phyloP scores from a whole-genome alignment of 2,888 invertebrate genomes.

The Bombyx huttoni region DNA sequence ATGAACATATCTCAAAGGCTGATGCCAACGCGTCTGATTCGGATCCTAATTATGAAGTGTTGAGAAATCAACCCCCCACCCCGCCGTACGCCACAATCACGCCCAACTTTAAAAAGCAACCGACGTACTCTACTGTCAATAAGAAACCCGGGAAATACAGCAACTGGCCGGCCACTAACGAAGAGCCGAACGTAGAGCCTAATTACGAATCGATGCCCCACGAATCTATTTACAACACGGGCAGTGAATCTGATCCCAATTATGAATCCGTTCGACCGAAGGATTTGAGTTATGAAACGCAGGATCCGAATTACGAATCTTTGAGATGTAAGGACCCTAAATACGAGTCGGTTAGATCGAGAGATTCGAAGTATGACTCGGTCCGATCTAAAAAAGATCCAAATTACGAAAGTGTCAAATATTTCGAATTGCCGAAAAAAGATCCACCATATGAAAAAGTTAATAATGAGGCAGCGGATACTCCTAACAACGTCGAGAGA shows the following conservation, averaged over 20 bases:
- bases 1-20: conserved; percentile 75
- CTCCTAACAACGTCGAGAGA: conserved; percentile 31
- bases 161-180: conserved; percentile 67
- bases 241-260: conserved; percentile 82
- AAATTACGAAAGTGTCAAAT: conserved; percentile 87
- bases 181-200: conserved; percentile 75
- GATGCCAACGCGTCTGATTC: conserved; percentile 71
- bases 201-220: conserved; percentile 84
- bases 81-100: conserved; percentile 64
- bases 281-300: conserved; percentile 79
- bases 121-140: conserved; percentile 71
- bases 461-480: conserved; percentile 34
- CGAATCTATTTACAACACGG: conserved; percentile 75
- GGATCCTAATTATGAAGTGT: conserved; percentile 86
- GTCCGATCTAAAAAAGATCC: conserved; percentile 76
- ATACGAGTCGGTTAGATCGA: conserved; percentile 63
- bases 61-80: conserved; percentile 71
- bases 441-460: conserved; percentile 81
- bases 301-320: conserved; percentile 79
- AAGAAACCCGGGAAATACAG: conserved; percentile 66
- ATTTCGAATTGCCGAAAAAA: conserved; percentile 71
- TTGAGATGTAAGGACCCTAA: conserved; percentile 75
- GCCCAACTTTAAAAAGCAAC: conserved; percentile 52
- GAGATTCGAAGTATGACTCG: conserved; percentile 83
- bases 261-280: conserved; percentile 78